A percentile compares a stretch with the other conserved stretches of the same genome.
phyloP scores from a whole-genome alignment of 2,888 invertebrate species.

The Chloromyia formosa region DNA sequence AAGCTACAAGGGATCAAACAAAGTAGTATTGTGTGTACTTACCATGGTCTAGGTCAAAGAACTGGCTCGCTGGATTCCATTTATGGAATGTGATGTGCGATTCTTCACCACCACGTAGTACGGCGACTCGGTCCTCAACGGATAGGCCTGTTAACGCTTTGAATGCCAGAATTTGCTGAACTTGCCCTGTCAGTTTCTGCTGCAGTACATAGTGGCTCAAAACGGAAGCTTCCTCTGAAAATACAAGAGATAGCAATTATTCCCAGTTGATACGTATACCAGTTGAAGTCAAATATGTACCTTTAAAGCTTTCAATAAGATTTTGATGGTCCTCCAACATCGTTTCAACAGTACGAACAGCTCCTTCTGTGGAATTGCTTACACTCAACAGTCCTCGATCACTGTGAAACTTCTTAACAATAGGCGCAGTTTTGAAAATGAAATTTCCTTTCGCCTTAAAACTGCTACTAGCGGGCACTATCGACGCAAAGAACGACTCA shows the following conservation, averaged over 20 bases:
- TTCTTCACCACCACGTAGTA: constrained; percentile 51
- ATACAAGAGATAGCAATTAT: constrained; percentile 18
- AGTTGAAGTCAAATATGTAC: not conserved
- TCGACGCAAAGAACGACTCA: constrained; percentile 58
- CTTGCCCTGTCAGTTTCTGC: constrained; percentile 54
- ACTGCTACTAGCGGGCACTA: constrained; percentile 48
- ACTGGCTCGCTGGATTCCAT: constrained; percentile 54
- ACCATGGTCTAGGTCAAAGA: constrained; percentile 56
- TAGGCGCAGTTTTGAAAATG: constrained; percentile 55
- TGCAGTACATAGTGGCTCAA: constrained; percentile 57
- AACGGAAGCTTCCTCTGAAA: constrained; percentile 52
- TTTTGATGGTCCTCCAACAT: not conserved
- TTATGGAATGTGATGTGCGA: constrained; percentile 51
- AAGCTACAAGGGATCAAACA: no score
- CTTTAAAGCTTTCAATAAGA: constrained; percentile 23
- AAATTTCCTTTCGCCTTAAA: constrained; percentile 52
- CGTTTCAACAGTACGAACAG: not conserved
- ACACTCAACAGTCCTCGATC: constrained; percentile 26
- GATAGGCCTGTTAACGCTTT: constrained; percentile 41
- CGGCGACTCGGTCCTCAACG: constrained; percentile 53
- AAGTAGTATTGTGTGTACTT: no score
- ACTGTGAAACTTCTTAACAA: constrained; percentile 54
- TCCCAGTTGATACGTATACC: not conserved
- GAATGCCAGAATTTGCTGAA: constrained; percentile 52
- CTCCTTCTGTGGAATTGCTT: not conserved